Conservation (phyloP, 2,113 vertebrate species). For the Parotia lawesii region DNA sequence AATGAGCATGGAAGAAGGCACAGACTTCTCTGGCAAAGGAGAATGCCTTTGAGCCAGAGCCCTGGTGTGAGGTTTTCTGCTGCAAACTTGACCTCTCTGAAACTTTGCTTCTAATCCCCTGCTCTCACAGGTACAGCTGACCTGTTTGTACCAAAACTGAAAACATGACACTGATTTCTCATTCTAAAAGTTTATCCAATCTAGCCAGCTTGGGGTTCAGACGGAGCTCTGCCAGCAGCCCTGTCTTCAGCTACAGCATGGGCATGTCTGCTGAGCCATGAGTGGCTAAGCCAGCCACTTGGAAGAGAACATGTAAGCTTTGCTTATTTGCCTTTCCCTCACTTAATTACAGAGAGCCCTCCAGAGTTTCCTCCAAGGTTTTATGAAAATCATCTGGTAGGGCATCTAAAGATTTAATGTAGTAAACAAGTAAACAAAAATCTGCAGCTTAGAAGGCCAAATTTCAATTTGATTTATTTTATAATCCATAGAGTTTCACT, state of each 20-base stretch:
- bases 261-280: neutral
- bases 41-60: neutral
- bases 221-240: neutral
- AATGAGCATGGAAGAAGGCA: neutral
- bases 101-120: neutral
- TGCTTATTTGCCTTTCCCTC: neutral
- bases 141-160: neutral
- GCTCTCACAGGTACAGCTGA: neutral
- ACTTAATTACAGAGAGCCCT: neutral
- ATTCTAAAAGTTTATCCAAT: neutral
- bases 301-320: neutral
- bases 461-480: conserved; percentile 2
- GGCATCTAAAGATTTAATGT: neutral
- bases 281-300: neutral
- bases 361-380: neutral
- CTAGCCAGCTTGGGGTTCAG: neutral
- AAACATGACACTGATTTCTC: neutral
- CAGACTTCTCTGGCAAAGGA: neutral
- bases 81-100: neutral
- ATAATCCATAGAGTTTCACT: neutral
- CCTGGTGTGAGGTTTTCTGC: neutral
- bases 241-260: neutral
- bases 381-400: conserved; percentile 25
- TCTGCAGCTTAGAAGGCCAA: neutral
- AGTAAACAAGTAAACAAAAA: conserved; percentile 12